Base-by-base conservation (phyloP, 2,888 invertebrate genomes). In the Noctua janthina region DNA sequence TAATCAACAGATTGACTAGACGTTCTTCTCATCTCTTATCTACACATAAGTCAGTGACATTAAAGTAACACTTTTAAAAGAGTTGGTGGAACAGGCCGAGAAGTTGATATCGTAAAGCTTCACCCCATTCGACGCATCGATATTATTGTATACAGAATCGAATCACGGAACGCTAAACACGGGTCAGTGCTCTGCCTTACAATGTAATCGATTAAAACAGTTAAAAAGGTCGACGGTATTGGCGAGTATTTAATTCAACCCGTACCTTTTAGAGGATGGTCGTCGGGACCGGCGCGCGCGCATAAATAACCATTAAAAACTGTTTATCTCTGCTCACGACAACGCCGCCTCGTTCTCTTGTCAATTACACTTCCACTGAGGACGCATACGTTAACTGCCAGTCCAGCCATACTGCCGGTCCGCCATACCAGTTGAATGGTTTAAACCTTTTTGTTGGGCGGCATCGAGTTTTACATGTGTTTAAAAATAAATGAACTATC, bases 281-380 rank as follows among this genome's bases (percentile, higher is more conserved):
- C 89, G 85, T 85, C 82, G 89, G 83, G 83, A 84, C 75, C 84
- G 81, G 84, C 88, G 86, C 84, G 86, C 87, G 89, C 91, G 91
- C 93, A 94, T 95, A 95, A 95, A 95, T 94, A 94, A 93, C 94
- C 94, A 94, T 94, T 95, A 93, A 95, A 94, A 94, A 94, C 92
- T 92, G 93, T 94, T 94, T 95, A 95, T 95, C 94, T 92, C 91
- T 81, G 89, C 92, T 89, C 90, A 92, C 93, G 94, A 94, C 94
- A 94, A 89, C 89, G 88, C 90, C 86, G 92, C 85, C 90, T 92
- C 93, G 94, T 94, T 95, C 94, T 94, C 92, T 93, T 95, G 96
- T 95, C 96, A 95, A 95, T 95, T 95, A 95, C 93, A 90, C 88
- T 88, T 90, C 91, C 88, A 89, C 87, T 78, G 89, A 75, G 81